phyloP scores from a whole-genome alignment of 2,888 invertebrate species.

The Tillus elongatus region DNA sequence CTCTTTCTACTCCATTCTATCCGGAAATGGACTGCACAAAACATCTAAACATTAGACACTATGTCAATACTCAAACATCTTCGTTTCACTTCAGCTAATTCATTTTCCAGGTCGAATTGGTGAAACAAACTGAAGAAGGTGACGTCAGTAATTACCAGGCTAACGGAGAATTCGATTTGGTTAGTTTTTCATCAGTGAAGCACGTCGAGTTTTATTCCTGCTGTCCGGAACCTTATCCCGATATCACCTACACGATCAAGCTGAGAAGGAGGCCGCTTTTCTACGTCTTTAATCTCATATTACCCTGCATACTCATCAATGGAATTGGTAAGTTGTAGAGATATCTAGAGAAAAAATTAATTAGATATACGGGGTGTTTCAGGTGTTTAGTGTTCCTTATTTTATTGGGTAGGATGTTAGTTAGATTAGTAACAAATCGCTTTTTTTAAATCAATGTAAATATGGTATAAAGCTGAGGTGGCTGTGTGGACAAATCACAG shows the following conservation, averaged over 20 bases:
- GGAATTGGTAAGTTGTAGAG: slow-evolving; percentile 69
- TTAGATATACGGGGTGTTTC: no score
- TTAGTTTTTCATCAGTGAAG: slow-evolving; percentile 63
- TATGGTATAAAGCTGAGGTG: no score
- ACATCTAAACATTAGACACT: no score
- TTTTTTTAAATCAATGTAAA: no score
- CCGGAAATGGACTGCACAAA: no score
- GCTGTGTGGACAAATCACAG: no score
- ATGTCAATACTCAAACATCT: no score
- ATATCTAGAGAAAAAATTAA: no score
- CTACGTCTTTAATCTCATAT: slow-evolving; percentile 76
- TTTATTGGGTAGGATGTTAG: no score
- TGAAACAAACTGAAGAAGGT: slow-evolving; percentile 69
- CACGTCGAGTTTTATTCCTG: slow-evolving; percentile 71
- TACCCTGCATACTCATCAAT: slow-evolving; percentile 77
- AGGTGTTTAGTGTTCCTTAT: no score
- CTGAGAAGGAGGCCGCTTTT: slow-evolving; percentile 69
- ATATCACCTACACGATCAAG: slow-evolving; percentile 72
- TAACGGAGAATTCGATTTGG: slow-evolving; percentile 83
- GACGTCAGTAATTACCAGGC: slow-evolving; percentile 83
- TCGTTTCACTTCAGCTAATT: no score
- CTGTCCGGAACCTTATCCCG: slow-evolving; percentile 75
- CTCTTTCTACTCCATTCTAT: neutral
- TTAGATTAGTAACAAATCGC: no score
- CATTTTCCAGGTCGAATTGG: slow-evolving; percentile 58